Percentiles rank a stretch among this genome's conserved stretches.
Conservation (phyloP, 2,888 invertebrate genomes). For the Xanthostigma xanthostigma region DNA sequence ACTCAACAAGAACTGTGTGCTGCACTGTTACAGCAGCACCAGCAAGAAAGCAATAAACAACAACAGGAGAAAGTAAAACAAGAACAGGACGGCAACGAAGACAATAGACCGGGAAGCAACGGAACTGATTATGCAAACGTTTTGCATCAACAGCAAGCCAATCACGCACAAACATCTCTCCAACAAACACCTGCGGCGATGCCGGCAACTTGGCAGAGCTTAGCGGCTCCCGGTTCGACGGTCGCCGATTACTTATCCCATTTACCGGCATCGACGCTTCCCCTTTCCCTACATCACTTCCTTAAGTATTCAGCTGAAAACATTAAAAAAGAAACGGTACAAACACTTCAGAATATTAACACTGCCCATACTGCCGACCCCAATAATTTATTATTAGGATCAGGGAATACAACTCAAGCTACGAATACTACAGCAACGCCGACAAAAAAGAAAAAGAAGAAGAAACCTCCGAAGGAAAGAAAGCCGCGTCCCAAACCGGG, state of each 20-base stretch:
- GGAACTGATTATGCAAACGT: background rate
- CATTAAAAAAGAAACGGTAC: slow-evolving; percentile 54
- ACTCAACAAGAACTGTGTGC: slow-evolving; percentile 24
- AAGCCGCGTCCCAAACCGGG: slow-evolving; percentile 75
- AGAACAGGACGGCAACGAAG: slow-evolving; percentile 8
- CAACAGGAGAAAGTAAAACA: slow-evolving; percentile 14
- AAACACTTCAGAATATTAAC: slow-evolving; percentile 22
- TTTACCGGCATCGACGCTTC: slow-evolving; percentile 54
- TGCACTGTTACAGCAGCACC: slow-evolving; percentile 23
- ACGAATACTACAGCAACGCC: slow-evolving; percentile 23
- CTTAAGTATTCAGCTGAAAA: slow-evolving; percentile 68
- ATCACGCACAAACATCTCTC: slow-evolving; percentile 16
- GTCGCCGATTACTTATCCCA: slow-evolving; percentile 77
- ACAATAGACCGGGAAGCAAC: slow-evolving; percentile 3
- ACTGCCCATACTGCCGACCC: slow-evolving; percentile 15
- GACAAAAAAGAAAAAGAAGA: slow-evolving; percentile 65
- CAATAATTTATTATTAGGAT: slow-evolving; percentile 22
- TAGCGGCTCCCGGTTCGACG: slow-evolving; percentile 49
- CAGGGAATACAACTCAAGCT: slow-evolving; percentile 16
- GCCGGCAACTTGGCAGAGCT: slow-evolving; percentile 54
- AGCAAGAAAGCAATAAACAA: slow-evolving; percentile 16
- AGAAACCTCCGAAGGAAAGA: slow-evolving; percentile 61
- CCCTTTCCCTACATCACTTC: slow-evolving; percentile 68
- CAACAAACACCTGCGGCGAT: slow-evolving; percentile 32
- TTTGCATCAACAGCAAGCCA: slow-evolving; percentile 1